Evolutionary conservation across 2,888 invertebrate genomes (phyloP).

Genomic region (Sesia apiformis): DNA sequence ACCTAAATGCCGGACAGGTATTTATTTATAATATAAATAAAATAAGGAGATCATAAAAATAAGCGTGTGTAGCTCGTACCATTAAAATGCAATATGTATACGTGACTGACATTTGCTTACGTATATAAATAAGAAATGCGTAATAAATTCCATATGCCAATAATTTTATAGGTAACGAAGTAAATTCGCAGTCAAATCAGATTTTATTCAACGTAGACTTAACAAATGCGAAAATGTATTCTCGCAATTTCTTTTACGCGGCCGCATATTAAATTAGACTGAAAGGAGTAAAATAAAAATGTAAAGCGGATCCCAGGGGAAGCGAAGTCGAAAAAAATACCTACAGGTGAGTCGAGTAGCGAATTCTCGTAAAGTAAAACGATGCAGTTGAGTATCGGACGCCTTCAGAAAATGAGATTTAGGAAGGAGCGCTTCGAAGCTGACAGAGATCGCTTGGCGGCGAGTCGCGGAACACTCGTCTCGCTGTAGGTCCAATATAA

Average conservation of each 20-base stretch:
- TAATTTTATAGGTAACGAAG: conserved; percentile 11
- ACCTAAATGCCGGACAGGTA: background rate
- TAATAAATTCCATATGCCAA: background rate
- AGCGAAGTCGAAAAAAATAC: conserved; percentile 33
- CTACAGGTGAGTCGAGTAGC: conserved; percentile 5
- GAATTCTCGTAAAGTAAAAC: conserved; percentile 26
- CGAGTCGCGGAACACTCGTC: background rate
- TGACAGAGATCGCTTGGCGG: background rate
- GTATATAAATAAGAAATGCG: background rate
- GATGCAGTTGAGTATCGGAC: conserved; percentile 30
- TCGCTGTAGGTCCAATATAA: background rate
- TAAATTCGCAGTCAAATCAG: conserved; percentile 32
- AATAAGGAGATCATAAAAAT: background rate
- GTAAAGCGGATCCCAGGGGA: conserved; percentile 47
- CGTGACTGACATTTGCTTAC: background rate
- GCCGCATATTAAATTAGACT: conserved; percentile 62
- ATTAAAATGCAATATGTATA: background rate
- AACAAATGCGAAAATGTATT: conserved; percentile 55
- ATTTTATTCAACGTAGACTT: conserved; percentile 43
- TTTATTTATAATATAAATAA: background rate
- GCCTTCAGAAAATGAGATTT: conserved; percentile 43
- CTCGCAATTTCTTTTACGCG: conserved; percentile 50
- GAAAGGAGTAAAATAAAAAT: conserved; percentile 62
- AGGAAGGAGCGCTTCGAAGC: conserved; percentile 23
- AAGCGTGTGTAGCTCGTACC: background rate